Evolutionary conservation across 2,113 vertebrate genomes (phyloP).

Genomic region (Dipodomys ordii): DNA sequence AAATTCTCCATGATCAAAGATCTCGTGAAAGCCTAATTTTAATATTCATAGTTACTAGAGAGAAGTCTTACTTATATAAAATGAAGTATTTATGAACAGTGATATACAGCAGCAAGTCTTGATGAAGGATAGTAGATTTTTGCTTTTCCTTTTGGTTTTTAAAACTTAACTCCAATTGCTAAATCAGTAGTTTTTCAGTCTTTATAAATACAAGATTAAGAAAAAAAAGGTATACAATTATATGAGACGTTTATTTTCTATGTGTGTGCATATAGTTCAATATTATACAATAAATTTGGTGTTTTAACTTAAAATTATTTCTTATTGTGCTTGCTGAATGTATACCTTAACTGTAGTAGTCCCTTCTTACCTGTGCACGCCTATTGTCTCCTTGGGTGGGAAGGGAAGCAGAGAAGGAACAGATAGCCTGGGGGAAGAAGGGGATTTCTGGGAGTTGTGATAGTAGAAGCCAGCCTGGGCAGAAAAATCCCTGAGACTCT

Average conservation of each 20-base stretch:
- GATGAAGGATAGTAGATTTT: slow-evolving; percentile 83
- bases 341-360: slow-evolving; percentile 5
- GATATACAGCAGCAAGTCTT: slow-evolving; percentile 78
- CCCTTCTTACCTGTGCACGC: too few relatives aligned
- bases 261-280: slow-evolving; percentile 86
- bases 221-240: slow-evolving; percentile 82
- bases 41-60: slow-evolving; percentile 80
- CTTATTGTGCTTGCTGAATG: slow-evolving; percentile 46
- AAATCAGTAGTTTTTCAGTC: slow-evolving; percentile 81
- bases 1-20: slow-evolving; percentile 74
- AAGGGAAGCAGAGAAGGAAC: background rate
- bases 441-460: background rate
- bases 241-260: slow-evolving; percentile 89
- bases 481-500: too few relatives aligned
- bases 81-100: slow-evolving; percentile 84
- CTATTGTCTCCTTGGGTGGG: too few relatives aligned
- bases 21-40: slow-evolving; percentile 82
- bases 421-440: background rate
- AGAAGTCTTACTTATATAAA: slow-evolving; percentile 85
- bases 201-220: slow-evolving; percentile 86
- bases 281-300: slow-evolving; percentile 89
- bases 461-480: too few relatives aligned
- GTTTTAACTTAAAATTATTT: slow-evolving; percentile 80
- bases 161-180: slow-evolving; percentile 81
- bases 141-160: slow-evolving; percentile 80